phyloP scores from a whole-genome alignment of 2,113 vertebrate species.

The Cepphus grylle region DNA sequence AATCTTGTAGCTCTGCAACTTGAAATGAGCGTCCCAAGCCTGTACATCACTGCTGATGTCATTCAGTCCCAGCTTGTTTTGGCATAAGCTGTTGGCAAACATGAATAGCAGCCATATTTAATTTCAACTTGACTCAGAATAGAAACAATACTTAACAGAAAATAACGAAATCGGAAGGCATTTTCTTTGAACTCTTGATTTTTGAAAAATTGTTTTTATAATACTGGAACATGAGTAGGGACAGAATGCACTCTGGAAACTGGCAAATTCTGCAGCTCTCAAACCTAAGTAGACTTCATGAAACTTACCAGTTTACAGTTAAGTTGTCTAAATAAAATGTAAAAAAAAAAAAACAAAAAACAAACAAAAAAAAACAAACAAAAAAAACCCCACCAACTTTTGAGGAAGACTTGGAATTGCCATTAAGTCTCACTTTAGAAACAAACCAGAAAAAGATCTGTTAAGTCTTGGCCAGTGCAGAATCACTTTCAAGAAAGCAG shows the following conservation, averaged over 20 bases:
- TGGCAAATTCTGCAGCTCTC: background rate
- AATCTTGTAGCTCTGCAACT: background rate
- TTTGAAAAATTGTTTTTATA: background rate
- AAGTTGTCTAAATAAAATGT: background rate
- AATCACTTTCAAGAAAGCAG: background rate
- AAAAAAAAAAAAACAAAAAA: background rate
- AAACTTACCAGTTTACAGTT: background rate
- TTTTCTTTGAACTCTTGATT: background rate
- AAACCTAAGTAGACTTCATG: background rate
- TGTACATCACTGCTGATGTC: background rate
- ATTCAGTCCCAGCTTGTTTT: background rate
- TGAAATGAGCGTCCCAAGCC: background rate
- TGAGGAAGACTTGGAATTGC: background rate
- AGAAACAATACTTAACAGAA: conserved; percentile 2
- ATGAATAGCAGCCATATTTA: background rate
- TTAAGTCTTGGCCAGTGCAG: background rate
- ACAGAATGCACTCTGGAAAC: background rate
- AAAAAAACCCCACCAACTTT: background rate
- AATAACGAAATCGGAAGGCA: background rate
- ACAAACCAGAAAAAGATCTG: background rate
- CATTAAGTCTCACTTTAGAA: background rate
- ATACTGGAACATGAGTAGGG: background rate
- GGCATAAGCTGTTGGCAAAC: background rate
- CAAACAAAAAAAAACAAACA: background rate
- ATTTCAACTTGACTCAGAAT: conserved; percentile 3